A percentile compares a stretch with the other conserved stretches of the same genome.
These are phyloP conservation scores for Copsychus sechellarum DNA, from an alignment of 2,113 vertebrate species.

Conservation along the genomic window DNA sequence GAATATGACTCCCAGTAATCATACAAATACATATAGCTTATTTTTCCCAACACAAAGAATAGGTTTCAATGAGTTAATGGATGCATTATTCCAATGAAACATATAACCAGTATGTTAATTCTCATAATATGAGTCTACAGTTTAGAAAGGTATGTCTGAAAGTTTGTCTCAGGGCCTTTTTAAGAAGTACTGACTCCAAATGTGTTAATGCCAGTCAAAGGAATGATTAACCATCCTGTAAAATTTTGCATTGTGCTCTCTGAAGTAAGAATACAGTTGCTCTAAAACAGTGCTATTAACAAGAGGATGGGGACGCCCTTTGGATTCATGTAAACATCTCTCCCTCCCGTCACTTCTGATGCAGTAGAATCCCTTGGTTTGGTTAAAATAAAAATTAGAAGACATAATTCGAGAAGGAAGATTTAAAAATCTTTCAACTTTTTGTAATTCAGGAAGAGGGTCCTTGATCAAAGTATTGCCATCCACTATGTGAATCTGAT, in stretches of 20 bases:
- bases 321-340: conserved; percentile 92
- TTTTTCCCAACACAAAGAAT: not conserved
- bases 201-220: conserved; percentile 86
- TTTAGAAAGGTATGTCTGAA: conserved; percentile 7
- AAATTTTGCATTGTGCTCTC: conserved; percentile 90
- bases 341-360: conserved; percentile 90
- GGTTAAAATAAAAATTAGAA: conserved; percentile 95
- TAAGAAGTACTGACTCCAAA: not conserved
- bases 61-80: not conserved
- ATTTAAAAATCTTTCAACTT: conserved; percentile 89
- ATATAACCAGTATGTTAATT: not conserved
- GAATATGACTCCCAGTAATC: not conserved
- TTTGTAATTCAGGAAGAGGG: conserved; percentile 88
- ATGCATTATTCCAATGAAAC: not conserved
- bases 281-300: conserved; percentile 88
- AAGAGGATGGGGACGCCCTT: conserved; percentile 88
- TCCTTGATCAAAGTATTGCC: conserved; percentile 89
- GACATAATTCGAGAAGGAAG: conserved; percentile 85
- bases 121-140: not conserved
- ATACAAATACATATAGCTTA: not conserved
- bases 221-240: conserved; percentile 89
- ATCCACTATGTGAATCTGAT: conserved; percentile 92
- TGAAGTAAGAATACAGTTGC: conserved; percentile 87
- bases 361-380: conserved; percentile 94
- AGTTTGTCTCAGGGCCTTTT: conserved; percentile 9